Base-by-base conservation (phyloP, 1,140 invertebrate genomes). In the Cydia amplana region DNA sequence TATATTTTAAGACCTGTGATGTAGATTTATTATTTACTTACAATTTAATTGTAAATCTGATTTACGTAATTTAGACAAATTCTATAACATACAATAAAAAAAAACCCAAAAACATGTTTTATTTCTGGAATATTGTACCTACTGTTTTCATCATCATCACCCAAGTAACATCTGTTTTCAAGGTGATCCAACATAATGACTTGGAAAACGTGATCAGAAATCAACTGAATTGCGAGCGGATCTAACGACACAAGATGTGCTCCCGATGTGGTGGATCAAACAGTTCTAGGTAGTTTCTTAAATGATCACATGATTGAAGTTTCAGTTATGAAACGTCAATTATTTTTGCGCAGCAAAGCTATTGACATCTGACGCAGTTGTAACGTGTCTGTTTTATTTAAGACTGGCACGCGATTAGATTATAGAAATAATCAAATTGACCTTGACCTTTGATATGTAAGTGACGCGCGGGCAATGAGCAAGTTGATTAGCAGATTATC, bases 1-100 rank as follows among this genome's bases (percentile, higher is more conserved):
- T 82, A 76, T 81, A 77, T 46, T 81, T 64, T 81, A 83, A 82
- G 82, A 80, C 75, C 77, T 79, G 76, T 86, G 78, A 82, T 80
- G 79, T 82, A 78, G 75, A 80, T 76, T 72, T 83, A 76, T 79
- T 78, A 60, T 70, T 78, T 77, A 72, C 72, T 78, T 77, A 72
- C 72, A 77, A 73, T 81, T 76, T 78, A 80, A 78, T 75, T 75
- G 63, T 78, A 49, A 25, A 78, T 43, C 81, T 82, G 73, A 79
- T 74, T 81, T 84, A 83, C 74, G 77, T 84, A 83, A 81, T 80
- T 80, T 79, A 80, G 74, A 77, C 76, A 79, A 77, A 75, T 78
- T 78, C 76, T 78, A 49, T 76, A 75, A 79, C 78, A 80, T 51
- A 76, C 46, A 77, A 77, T 78, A 72, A 80, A 70, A 76, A 82